These are phyloP conservation scores for Drosophila asahinai DNA, from an alignment of 1,140 invertebrate species.

Conservation along the genomic window DNA sequence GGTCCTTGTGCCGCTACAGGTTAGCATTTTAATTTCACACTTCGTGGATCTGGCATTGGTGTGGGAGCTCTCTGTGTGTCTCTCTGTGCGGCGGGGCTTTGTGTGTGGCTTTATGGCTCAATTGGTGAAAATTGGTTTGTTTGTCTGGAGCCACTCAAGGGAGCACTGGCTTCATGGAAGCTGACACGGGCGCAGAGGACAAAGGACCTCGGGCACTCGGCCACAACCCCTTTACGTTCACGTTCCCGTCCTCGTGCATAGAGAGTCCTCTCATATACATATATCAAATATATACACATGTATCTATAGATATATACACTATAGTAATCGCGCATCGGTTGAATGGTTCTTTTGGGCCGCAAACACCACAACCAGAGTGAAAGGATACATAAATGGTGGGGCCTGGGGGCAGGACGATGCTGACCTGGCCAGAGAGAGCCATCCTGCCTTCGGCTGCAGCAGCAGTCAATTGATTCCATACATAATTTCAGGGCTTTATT, in stretches of 20 bases:
- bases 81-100: not conserved
- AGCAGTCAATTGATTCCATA: conserved; percentile 35
- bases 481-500: conserved; percentile 18
- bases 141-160: conserved; percentile 53
- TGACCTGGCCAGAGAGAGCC: conserved; percentile 6
- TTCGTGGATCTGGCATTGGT: conserved; percentile 33
- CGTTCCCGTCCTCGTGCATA: not conserved
- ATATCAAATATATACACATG: not conserved
- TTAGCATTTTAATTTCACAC: conserved; percentile 67
- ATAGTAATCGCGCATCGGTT: conserved; percentile 39
- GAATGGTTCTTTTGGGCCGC: conserved; percentile 24
- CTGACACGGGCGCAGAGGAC: conserved; percentile 42
- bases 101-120: conserved; percentile 57
- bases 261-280: not conserved
- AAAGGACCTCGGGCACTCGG: conserved; percentile 38
- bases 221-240: conserved; percentile 26
- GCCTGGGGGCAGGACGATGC: not conserved
- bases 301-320: conserved; percentile 15
- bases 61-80: conserved; percentile 13
- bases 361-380: conserved; percentile 8
- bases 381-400: conserved; percentile 10
- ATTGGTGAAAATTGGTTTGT: conserved; percentile 62
- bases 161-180: conserved; percentile 44
- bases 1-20: conserved; percentile 42
- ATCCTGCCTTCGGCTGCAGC: conserved; percentile 10